Conservation (phyloP, 1,140 invertebrate genomes). For the Drosophila biarmipes region DNA sequence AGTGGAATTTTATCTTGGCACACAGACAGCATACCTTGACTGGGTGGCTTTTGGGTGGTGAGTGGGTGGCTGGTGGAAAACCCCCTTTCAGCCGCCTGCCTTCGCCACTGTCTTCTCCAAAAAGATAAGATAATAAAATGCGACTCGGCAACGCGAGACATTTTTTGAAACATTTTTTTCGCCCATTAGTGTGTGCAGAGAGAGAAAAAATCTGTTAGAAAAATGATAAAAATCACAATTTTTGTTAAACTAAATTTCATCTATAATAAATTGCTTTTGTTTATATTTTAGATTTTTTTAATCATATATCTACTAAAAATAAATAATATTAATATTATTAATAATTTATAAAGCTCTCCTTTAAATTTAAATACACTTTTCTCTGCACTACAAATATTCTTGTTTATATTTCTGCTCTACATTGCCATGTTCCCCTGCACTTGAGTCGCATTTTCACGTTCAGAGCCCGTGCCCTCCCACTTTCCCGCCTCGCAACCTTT, state of each 20-base stretch:
- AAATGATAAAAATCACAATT: not conserved
- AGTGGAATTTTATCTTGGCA: conserved; percentile 32
- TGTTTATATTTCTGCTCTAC: not conserved
- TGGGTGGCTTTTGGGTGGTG: conserved; percentile 11
- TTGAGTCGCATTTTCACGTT: conserved; percentile 26
- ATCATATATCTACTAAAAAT: too few species aligned
- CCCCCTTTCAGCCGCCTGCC: not conserved
- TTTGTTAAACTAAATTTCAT: too few species aligned
- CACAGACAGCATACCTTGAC: conserved; percentile 7
- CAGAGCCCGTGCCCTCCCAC: conserved; percentile 6
- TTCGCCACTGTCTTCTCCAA: not conserved
- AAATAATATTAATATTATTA: too few species aligned
- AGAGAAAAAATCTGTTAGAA: not conserved
- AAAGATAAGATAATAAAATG: conserved; percentile 39
- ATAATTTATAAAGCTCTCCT: too few species aligned
- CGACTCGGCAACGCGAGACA: conserved; percentile 19
- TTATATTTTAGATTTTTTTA: too few species aligned
- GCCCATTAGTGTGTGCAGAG: conserved; percentile 4
- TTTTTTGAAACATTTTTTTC: conserved; percentile 15
- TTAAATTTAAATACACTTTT: not conserved
- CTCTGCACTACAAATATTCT: not conserved
- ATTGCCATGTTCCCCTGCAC: conserved; percentile 7
- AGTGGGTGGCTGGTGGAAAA: conserved; percentile 6
- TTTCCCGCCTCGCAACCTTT: conserved; percentile 1
- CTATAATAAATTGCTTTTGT: too few species aligned